Conservation (phyloP, 2,797 vertebrate species). For the Oreochromis grahami region DNA sequence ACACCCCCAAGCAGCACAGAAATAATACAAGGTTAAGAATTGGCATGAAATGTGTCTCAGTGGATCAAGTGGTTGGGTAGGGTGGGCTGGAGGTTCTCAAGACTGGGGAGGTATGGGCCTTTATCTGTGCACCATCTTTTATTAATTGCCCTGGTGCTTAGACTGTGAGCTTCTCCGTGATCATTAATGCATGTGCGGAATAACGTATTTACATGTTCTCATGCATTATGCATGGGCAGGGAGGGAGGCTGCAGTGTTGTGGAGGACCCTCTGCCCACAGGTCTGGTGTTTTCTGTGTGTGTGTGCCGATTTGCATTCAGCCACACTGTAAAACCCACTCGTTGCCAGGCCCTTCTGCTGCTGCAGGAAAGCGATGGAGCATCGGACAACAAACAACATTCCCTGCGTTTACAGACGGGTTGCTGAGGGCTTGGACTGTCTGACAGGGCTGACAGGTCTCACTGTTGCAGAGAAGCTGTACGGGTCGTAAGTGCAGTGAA, state of each 20-base stretch:
- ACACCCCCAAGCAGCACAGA: slow-evolving; percentile 54
- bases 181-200: slow-evolving; percentile 77
- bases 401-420: background rate
- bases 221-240: slow-evolving; percentile 71
- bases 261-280: slow-evolving; percentile 63
- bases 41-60: slow-evolving; percentile 69
- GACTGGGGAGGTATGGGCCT: slow-evolving; percentile 42
- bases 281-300: slow-evolving; percentile 27
- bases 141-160: slow-evolving; percentile 75
- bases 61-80: slow-evolving; percentile 54
- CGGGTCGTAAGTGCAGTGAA: background rate
- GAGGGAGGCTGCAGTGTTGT: slow-evolving; percentile 55
- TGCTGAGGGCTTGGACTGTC: background rate
- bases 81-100: background rate
- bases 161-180: slow-evolving; percentile 66
- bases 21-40: slow-evolving; percentile 74
- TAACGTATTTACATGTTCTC: slow-evolving; percentile 80
- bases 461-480: background rate
- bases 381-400: slow-evolving; percentile 29
- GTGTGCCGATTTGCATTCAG: slow-evolving; percentile 45
- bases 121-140: slow-evolving; percentile 72
- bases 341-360: background rate
- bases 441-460: slow-evolving; percentile 9
- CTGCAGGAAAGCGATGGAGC: slow-evolving; percentile 15
- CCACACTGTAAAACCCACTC: slow-evolving; percentile 9